Conservation (phyloP, 2,113 vertebrate species). For the Archilochus colubris region DNA sequence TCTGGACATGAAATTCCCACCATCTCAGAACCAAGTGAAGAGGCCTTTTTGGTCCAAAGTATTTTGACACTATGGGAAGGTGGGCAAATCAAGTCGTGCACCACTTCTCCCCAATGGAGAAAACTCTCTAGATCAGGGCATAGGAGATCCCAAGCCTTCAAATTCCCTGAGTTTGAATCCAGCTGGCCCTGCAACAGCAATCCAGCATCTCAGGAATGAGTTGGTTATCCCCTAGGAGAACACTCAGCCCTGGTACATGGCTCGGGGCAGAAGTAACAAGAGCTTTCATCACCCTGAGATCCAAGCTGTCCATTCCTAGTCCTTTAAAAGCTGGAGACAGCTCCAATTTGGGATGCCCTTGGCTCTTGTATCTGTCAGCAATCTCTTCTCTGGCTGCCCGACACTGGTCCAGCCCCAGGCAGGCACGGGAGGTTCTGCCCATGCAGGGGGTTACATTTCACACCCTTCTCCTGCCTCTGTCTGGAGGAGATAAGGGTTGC, state of each 20-base stretch:
- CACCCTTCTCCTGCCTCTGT: not conserved
- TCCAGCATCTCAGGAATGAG: not conserved
- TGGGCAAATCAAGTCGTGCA: not conserved
- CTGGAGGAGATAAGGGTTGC: slow-evolving; percentile 22
- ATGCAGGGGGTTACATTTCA: slow-evolving; percentile 43
- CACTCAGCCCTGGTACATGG: not conserved
- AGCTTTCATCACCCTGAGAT: not conserved
- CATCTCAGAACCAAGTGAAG: not conserved
- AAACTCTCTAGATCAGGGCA: not conserved
- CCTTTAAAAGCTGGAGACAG: slow-evolving; percentile 55
- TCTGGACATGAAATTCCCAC: not conserved
- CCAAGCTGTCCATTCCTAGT: not conserved
- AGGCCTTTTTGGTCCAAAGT: not conserved
- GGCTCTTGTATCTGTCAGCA: slow-evolving; percentile 55
- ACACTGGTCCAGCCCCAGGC: not conserved
- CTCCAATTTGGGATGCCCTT: slow-evolving; percentile 51
- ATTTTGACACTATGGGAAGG: not conserved
- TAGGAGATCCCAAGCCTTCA: not conserved
- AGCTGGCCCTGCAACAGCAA: not conserved
- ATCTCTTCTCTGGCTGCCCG: not conserved
- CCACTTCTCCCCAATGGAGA: rapidly evolving
- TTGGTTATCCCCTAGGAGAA: not conserved
- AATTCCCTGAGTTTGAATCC: not conserved
- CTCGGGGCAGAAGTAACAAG: slow-evolving; percentile 9
- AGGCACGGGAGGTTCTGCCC: not conserved